Evolutionary conservation across 2,888 invertebrate species (phyloP).

Genomic region (Cremastinae sp.): DNA sequence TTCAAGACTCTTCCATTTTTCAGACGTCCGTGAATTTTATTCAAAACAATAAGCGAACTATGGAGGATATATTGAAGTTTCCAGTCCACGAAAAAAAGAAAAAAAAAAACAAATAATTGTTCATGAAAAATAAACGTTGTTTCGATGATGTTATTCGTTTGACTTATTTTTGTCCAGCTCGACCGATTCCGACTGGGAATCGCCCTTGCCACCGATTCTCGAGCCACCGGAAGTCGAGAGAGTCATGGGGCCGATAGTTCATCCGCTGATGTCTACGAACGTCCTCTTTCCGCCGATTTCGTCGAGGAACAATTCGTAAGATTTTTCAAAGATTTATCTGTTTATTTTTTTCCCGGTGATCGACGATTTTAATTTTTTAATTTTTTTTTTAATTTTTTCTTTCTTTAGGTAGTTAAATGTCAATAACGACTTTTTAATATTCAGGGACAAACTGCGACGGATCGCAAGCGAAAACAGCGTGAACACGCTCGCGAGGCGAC

Average conservation of each 20-base stretch:
- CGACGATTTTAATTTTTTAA: constrained; percentile 9
- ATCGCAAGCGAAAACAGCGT: constrained; percentile 69
- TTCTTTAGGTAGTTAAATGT: constrained; percentile 13
- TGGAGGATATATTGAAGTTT: too few species aligned
- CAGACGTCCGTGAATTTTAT: not conserved
- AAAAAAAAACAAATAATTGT: too few species aligned
- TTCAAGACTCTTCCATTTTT: too few species aligned
- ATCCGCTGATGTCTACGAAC: constrained; percentile 71
- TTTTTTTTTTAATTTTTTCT: not conserved
- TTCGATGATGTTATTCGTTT: constrained; percentile 15
- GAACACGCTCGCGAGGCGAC: constrained; percentile 54
- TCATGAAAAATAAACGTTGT: too few species aligned
- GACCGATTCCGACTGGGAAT: constrained; percentile 75
- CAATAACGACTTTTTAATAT: too few species aligned
- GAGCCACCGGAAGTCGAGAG: constrained; percentile 73
- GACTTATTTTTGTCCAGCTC: constrained; percentile 67
- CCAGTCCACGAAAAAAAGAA: too few species aligned
- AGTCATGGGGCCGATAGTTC: constrained; percentile 73
- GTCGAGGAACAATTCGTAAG: constrained; percentile 63
- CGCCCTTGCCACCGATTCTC: constrained; percentile 74
- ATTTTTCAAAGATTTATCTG: too few species aligned
- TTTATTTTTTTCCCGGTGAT: not conserved
- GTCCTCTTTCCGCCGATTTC: constrained; percentile 75
- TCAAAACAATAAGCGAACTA: too few species aligned
- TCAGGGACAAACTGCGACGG: constrained; percentile 69